Conservation (phyloP, 2,113 vertebrate genomes). For the Nycticryphes semicollaris region DNA sequence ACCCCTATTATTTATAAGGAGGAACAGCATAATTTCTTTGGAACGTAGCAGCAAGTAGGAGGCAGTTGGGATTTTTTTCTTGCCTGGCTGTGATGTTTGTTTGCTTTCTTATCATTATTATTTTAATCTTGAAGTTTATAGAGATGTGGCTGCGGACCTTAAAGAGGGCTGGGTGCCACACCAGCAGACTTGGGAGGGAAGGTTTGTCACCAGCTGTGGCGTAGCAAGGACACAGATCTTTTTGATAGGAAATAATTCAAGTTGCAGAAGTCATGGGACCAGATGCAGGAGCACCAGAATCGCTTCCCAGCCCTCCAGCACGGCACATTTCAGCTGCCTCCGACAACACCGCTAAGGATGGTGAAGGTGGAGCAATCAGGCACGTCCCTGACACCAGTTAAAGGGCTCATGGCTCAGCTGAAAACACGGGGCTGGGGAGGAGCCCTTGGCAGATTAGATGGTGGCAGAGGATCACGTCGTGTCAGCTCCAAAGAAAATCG, state of each 20-base stretch:
- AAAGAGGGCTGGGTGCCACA: neutral
- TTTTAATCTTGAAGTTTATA: conserved; percentile 7
- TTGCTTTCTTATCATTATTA: neutral
- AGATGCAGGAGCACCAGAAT: neutral
- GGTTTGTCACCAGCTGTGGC: neutral
- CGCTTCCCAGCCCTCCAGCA: neutral
- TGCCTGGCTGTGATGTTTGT: neutral
- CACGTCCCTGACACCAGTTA: neutral
- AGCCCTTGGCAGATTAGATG: neutral
- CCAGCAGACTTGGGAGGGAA: neutral
- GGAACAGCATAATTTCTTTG: conserved; percentile 74
- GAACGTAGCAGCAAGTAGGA: neutral
- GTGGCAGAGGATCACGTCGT: neutral
- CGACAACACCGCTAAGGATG: neutral
- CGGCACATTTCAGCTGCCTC: neutral
- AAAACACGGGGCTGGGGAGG: neutral
- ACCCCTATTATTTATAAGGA: conserved; percentile 82
- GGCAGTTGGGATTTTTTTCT: neutral
- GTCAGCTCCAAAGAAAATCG: neutral
- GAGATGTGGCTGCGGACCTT: neutral
- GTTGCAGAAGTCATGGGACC: neutral
- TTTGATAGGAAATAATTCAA: conserved; percentile 17
- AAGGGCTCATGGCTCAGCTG: neutral
- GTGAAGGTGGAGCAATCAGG: neutral
- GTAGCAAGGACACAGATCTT: neutral